A percentile compares a stretch with the other conserved stretches of the same genome.
phyloP scores from a whole-genome alignment of 2,888 invertebrate genomes.

The Rhagonycha fulva region DNA sequence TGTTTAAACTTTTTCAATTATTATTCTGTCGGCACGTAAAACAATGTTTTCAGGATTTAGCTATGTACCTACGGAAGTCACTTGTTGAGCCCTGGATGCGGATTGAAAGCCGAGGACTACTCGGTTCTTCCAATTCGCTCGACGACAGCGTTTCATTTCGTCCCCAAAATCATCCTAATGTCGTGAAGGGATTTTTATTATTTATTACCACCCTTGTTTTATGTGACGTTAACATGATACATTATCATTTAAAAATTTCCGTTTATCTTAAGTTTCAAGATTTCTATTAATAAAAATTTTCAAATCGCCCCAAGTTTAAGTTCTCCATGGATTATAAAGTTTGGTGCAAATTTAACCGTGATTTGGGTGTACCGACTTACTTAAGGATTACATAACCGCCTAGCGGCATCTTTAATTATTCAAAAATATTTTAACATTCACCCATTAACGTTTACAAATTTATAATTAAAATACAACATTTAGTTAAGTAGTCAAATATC shows the following conservation, averaged over 20 bases:
- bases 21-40: conserved; percentile 37
- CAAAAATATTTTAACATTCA: not conserved
- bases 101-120: not conserved
- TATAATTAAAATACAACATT: not conserved
- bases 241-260: not conserved
- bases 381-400: not conserved
- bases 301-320: not conserved
- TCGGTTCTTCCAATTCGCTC: conserved; percentile 5
- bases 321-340: not conserved
- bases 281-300: not conserved
- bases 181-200: conserved; percentile 27
- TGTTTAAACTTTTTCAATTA: conserved; percentile 43
- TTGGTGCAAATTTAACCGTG: not conserved
- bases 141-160: conserved; percentile 18
- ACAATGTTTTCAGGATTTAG: conserved; percentile 25
- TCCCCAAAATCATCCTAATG: conserved; percentile 9
- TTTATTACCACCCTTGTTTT: conserved; percentile 25
- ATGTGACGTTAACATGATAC: not conserved
- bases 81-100: conserved; percentile 33
- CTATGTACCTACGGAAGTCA: conserved; percentile 16
- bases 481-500: not conserved
- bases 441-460: not conserved
- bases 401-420: not conserved
- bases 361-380: not conserved
- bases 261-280: not conserved